Conservation (phyloP, 2,113 vertebrate species). For the Riparia riparia region DNA sequence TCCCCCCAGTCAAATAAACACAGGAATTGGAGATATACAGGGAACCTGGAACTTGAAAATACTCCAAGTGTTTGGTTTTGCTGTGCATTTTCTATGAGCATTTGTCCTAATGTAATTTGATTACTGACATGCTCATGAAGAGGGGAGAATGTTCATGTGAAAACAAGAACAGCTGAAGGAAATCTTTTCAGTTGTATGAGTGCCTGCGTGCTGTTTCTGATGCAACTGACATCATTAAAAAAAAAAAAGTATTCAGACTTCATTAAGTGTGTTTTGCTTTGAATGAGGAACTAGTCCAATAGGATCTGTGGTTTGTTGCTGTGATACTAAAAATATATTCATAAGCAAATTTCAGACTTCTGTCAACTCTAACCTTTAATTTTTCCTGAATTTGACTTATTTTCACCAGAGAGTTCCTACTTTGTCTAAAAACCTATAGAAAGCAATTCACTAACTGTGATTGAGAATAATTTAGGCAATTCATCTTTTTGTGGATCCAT, state of each 20-base stretch:
- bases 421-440: neutral
- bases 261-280: neutral
- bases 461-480: neutral
- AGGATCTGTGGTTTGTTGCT: neutral
- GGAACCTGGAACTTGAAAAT: neutral
- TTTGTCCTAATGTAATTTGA: slow-evolving; percentile 2
- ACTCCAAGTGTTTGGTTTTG: neutral
- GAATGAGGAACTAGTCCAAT: neutral
- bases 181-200: neutral
- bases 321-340: neutral
- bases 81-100: neutral
- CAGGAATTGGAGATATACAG: neutral
- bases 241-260: neutral
- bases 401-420: neutral
- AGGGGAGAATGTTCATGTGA: neutral
- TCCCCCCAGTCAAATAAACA: neutral
- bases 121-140: neutral
- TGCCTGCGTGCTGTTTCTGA: neutral
- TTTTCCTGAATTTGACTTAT: neutral
- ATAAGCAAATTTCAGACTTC: neutral
- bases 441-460: neutral
- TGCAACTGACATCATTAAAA: neutral
- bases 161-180: neutral
- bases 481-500: neutral
- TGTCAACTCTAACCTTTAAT: neutral